Base-by-base conservation (phyloP, 2,113 vertebrate species). In the Calyptommatus sinebrachiatus region DNA sequence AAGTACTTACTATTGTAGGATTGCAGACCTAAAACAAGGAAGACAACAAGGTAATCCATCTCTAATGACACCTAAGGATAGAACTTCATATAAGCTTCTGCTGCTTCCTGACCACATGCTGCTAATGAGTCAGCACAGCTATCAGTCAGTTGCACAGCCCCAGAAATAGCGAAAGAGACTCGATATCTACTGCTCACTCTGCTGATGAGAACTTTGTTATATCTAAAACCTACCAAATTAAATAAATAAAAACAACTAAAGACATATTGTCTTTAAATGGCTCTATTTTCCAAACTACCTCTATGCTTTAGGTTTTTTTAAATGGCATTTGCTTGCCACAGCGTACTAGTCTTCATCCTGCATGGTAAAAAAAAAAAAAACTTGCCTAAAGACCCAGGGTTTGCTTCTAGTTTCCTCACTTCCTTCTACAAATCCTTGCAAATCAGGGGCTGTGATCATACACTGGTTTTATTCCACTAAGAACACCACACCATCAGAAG, bases 1-100 rank as follows among this genome's bases (percentile, higher is more conserved):
- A 26, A 63, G 24, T 63, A 12, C 87, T 88, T 97, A 97, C 95
- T 94, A 97, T 93, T 83, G 80, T 89, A 84, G 78, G 95, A 82
- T 22, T 91, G 87, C 77, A 97, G 89, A 89, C 24, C n/a, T 48
- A 92, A 68, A 91, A 90, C 68, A 82, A 91, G 31, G 80, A 97
- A 90, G 91, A 95, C 86, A 93, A 91, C 90, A 92, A 92, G 80
- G 60, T 79, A 90, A 78, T 95, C 89, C 92, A 93, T 96, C 93
- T 95, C 92, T 93, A 94, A 83, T 75, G 84, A 66, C 31, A 29
- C 77, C 70, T 80, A 63, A 7, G 4, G 0, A 78, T 50, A 46
- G 7, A 18, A 29, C 45, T 86, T 82, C 83, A 66, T 20, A 63
- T 61, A 69, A 7, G 53, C 53, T 31, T 77, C 70, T 72, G 57